Evolutionary conservation across 1,140 invertebrate genomes (phyloP).

Genomic region (Goniozus legneri): DNA sequence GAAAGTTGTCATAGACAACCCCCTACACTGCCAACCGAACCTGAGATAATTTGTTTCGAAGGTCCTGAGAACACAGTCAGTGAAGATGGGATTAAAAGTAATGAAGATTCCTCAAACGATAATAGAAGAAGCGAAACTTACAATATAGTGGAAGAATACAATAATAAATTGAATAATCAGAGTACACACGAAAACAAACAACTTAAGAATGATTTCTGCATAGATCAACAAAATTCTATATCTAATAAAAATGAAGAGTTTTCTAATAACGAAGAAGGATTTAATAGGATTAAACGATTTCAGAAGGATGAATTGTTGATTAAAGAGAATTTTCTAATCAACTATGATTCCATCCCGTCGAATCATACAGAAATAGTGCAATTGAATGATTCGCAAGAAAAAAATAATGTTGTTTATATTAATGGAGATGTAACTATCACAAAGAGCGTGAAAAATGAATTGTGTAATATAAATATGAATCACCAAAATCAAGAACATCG

Average conservation of each 20-base stretch:
- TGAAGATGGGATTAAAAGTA: conserved; percentile 32
- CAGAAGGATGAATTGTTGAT: conserved; percentile 39
- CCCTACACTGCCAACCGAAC: conserved; percentile 41
- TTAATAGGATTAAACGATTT: conserved; percentile 24
- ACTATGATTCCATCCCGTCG: conserved; percentile 32
- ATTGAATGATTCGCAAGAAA: conserved; percentile 30
- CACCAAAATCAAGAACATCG: conserved; percentile 38
- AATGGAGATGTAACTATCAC: conserved; percentile 43
- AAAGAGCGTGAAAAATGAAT: conserved; percentile 36
- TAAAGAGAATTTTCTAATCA: conserved; percentile 43
- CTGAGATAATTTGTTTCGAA: conserved; percentile 51
- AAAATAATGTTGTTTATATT: conserved; percentile 36
- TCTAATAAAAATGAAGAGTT: conserved; percentile 26
- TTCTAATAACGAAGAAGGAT: conserved; percentile 16
- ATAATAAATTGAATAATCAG: conserved; percentile 24
- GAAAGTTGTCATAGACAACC: conserved; percentile 45
- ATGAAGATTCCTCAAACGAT: conserved; percentile 34
- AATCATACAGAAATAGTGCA: conserved; percentile 28
- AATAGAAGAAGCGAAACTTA: conserved; percentile 26
- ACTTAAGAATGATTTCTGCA: conserved; percentile 14
- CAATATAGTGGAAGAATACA: conserved; percentile 26
- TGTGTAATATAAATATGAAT: conserved; percentile 21
- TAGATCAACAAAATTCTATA: conserved; percentile 15
- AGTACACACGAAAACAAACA: conserved; percentile 23
- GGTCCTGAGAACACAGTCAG: conserved; percentile 38